Evolutionary conservation across 2,888 invertebrate species (phyloP).

Genomic region (Apotomis capreana): DNA sequence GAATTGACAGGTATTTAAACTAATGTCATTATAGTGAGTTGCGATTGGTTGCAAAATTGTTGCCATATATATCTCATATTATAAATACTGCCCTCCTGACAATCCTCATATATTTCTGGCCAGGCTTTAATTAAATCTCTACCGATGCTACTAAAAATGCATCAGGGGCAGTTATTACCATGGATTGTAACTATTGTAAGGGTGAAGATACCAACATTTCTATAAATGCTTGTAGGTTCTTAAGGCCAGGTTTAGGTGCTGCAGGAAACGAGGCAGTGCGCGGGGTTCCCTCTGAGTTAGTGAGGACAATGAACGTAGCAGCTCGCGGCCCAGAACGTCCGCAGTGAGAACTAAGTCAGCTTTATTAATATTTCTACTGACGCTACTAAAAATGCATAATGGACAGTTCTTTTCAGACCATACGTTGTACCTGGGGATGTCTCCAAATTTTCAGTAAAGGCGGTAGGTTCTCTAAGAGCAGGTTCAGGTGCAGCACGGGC

Average conservation of each 20-base stretch:
- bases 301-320: constrained; percentile 85
- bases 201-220: constrained; percentile 65
- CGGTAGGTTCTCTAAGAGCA: constrained; percentile 49
- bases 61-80: too few relatives aligned
- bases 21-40: too few relatives aligned
- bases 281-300: constrained; percentile 69
- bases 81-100: too few relatives aligned
- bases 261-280: constrained; percentile 46
- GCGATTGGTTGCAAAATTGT: too few relatives aligned
- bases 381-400: not conserved
- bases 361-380: not conserved
- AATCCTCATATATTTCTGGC: constrained; percentile 47
- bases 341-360: too few relatives aligned
- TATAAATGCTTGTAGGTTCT: constrained; percentile 53
- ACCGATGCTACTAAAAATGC: not conserved
- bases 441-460: constrained; percentile 69
- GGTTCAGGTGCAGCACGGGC: constrained; percentile 53
- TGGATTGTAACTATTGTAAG: constrained; percentile 52
- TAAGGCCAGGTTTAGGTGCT: constrained; percentile 51
- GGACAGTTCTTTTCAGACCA: not conserved
- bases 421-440: constrained; percentile 47
- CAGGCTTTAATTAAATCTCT: constrained; percentile 44
- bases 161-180: not conserved
- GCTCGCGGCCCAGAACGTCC: too few relatives aligned
- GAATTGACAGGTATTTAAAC: too few relatives aligned